Evolutionary conservation across 2,888 invertebrate species (phyloP).

Genomic region (Philonicus albiceps): DNA sequence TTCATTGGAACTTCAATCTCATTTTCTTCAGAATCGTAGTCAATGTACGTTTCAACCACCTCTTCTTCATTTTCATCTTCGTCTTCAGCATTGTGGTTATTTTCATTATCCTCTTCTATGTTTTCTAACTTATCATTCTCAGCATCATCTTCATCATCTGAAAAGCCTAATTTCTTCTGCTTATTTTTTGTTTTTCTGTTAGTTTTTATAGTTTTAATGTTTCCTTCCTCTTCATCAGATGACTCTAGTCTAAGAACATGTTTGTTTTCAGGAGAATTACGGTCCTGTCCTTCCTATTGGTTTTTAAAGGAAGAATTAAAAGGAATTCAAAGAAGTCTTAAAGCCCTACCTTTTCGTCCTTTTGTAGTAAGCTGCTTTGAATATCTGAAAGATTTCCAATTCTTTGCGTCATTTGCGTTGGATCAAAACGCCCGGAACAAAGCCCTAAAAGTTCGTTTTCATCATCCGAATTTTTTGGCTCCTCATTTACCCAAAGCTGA

Average conservation of each 20-base stretch:
- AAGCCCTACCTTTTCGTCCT: slow-evolving; percentile 64
- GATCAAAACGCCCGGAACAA: slow-evolving; percentile 67
- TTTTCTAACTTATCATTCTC: slow-evolving; percentile 55
- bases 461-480: slow-evolving; percentile 50
- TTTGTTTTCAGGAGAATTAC: not conserved
- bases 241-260: not conserved
- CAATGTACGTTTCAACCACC: slow-evolving; percentile 65
- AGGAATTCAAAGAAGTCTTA: slow-evolving; percentile 61
- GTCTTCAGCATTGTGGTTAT: slow-evolving; percentile 53
- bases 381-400: not conserved
- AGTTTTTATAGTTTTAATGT: not conserved
- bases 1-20: slow-evolving; percentile 67
- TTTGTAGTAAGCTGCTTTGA: not conserved
- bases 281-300: not conserved
- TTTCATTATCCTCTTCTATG: slow-evolving; percentile 41
- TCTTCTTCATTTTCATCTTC: slow-evolving; percentile 50
- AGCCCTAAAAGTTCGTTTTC: slow-evolving; percentile 66
- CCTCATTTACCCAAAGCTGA: not conserved
- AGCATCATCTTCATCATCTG: slow-evolving; percentile 13
- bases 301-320: slow-evolving; percentile 59
- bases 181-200: not conserved
- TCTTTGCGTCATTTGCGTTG: slow-evolving; percentile 20
- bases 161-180: not conserved
- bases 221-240: slow-evolving; percentile 15
- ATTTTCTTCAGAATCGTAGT: slow-evolving; percentile 88